Percentiles rank a stretch among this genome's conserved stretches.
phyloP scores from a whole-genome alignment of 1,140 invertebrate genomes.

The Drosophila eugracilis region DNA sequence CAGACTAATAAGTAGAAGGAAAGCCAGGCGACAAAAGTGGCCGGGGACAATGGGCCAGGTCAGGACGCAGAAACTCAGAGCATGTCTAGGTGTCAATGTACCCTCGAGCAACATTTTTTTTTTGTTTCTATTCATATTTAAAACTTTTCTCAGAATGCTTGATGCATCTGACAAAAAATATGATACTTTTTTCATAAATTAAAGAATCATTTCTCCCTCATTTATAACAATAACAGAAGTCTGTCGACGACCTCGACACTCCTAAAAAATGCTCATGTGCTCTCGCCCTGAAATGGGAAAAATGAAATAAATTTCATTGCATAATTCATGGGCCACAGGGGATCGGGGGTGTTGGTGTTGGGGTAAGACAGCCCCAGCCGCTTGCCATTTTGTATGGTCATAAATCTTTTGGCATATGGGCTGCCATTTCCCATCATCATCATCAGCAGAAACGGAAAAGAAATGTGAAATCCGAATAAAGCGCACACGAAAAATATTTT shows the following conservation, averaged over 20 bases:
- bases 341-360: not conserved
- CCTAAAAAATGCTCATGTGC: slow-evolving; percentile 51
- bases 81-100: slow-evolving; percentile 16
- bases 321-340: slow-evolving; percentile 65
- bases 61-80: slow-evolving; percentile 1
- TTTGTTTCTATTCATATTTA: not conserved
- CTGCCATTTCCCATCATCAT: slow-evolving; percentile 60
- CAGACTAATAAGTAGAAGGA: slow-evolving; percentile 76
- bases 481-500: slow-evolving; percentile 53
- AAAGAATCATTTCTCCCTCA: slow-evolving; percentile 58
- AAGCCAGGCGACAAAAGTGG: slow-evolving; percentile 26
- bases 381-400: slow-evolving; percentile 69
- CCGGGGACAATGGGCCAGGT: slow-evolving; percentile 17
- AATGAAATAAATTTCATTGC: slow-evolving; percentile 81
- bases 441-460: not conserved
- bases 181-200: slow-evolving; percentile 49
- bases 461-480: slow-evolving; percentile 23
- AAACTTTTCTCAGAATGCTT: slow-evolving; percentile 7
- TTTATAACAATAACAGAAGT: slow-evolving; percentile 60
- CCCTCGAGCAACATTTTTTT: slow-evolving; percentile 11
- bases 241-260: slow-evolving; percentile 46
- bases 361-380: slow-evolving; percentile 20
- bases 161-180: slow-evolving; percentile 8
- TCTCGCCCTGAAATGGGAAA: slow-evolving; percentile 29
- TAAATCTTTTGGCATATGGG: slow-evolving; percentile 78